phyloP scores from a whole-genome alignment of 2,113 vertebrate genomes.

The Vombatus ursinus region DNA sequence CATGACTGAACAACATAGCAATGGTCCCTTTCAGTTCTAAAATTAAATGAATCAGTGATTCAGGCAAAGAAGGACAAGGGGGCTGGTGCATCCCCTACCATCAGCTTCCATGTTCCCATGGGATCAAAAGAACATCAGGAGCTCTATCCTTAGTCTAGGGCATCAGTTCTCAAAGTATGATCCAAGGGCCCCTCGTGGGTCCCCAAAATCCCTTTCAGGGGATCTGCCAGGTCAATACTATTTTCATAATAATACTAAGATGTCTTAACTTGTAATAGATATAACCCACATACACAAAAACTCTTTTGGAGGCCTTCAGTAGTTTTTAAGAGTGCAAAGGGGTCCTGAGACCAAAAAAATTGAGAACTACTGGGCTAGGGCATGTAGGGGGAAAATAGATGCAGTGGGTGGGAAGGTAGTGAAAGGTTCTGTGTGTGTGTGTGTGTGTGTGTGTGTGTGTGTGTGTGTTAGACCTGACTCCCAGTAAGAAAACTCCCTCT shows the following conservation, averaged over 20 bases:
- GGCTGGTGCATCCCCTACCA: background rate
- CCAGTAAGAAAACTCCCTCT: too few relatives aligned
- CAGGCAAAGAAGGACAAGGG: background rate
- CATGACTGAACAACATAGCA: too few relatives aligned
- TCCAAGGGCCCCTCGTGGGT: background rate
- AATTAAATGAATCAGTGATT: background rate
- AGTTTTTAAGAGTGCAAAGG: too few relatives aligned
- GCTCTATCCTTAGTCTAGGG: background rate
- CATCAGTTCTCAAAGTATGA: background rate
- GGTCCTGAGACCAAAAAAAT: too few relatives aligned
- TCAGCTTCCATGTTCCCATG: background rate
- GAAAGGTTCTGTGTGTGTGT: too few relatives aligned
- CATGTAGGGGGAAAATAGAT: too few relatives aligned
- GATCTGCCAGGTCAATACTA: background rate
- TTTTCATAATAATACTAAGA: background rate
- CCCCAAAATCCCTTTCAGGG: background rate
- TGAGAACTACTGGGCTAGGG: too few relatives aligned
- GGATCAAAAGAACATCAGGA: background rate
- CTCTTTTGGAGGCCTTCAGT: too few relatives aligned
- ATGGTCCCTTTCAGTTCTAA: background rate
- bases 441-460: too few relatives aligned
- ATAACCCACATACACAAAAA: too few relatives aligned
- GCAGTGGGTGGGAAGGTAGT: too few relatives aligned
- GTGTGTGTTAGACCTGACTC: too few relatives aligned
- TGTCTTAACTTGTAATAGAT: background rate